A percentile compares a stretch with the other conserved stretches of the same genome.
These are phyloP conservation scores for Meiosimyza platycephala DNA, from an alignment of 2,888 invertebrate species.

Conservation along the genomic window DNA sequence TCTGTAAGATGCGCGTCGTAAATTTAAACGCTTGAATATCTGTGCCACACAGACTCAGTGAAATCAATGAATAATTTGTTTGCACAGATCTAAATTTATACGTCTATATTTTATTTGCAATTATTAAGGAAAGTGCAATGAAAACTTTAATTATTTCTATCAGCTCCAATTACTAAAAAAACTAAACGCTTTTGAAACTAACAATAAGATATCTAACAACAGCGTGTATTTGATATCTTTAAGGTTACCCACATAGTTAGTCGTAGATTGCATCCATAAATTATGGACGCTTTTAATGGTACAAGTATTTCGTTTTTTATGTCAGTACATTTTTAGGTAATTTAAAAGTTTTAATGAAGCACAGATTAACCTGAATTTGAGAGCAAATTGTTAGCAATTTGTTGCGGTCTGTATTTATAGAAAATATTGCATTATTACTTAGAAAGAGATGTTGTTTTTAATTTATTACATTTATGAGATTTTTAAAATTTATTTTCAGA, in stretches of 20 bases:
- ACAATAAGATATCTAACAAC: not conserved
- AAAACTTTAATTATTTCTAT: no score
- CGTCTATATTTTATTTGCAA: constrained; percentile 5
- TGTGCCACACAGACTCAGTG: constrained; percentile 20
- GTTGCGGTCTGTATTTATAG: no score
- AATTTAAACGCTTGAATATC: not conserved
- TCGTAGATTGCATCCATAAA: not conserved
- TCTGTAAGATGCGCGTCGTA: constrained; percentile 23
- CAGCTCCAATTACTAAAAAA: no score
- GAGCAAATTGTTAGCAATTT: not conserved
- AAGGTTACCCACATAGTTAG: not conserved
- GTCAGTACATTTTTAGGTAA: no score
- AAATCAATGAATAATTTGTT: constrained; percentile 23
- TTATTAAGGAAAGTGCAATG: not conserved
- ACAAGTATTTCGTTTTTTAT: not conserved
- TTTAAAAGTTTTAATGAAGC: constrained; percentile 6
- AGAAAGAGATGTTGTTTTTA: not conserved
- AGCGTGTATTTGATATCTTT: constrained; percentile 14
- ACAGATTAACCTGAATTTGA: not conserved
- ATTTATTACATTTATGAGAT: not conserved
- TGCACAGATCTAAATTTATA: no score
- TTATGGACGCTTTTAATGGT: not conserved
- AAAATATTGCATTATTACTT: no score
- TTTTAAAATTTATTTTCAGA: no score
- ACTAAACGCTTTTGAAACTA: not conserved